Percentiles rank a stretch among this genome's conserved stretches.
phyloP scores from a whole-genome alignment of 2,113 vertebrate species.

The Spheniscus mendiculus region DNA sequence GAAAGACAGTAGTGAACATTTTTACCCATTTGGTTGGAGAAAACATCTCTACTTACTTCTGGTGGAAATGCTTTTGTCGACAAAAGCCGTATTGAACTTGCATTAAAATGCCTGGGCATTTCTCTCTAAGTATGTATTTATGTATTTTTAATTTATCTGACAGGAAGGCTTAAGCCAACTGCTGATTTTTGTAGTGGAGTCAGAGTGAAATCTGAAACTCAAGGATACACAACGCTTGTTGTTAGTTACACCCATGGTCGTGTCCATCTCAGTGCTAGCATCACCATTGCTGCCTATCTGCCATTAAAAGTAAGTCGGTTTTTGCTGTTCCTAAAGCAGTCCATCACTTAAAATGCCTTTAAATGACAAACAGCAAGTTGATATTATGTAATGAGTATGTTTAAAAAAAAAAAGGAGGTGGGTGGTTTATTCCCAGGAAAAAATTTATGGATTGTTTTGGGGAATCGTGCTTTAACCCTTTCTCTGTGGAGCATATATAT shows the following conservation, averaged over 20 bases:
- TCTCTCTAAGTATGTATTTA: neutral
- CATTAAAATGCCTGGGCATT: neutral
- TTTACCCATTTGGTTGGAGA: neutral
- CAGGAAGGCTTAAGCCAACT: constrained; percentile 82
- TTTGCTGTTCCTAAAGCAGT: neutral
- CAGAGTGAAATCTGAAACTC: constrained; percentile 79
- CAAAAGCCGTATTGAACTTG: neutral
- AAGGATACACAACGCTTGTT: constrained; percentile 81
- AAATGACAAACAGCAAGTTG: neutral
- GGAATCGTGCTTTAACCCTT: neutral
- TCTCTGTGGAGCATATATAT: neutral
- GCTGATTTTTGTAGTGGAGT: constrained; percentile 86
- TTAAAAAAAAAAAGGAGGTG: neutral
- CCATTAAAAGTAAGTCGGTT: constrained; percentile 82
- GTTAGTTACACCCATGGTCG: constrained; percentile 87
- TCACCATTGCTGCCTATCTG: constrained; percentile 87
- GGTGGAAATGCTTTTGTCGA: neutral
- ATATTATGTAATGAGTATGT: neutral
- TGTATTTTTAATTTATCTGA: neutral
- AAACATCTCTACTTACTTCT: neutral
- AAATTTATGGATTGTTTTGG: neutral
- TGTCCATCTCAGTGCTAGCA: constrained; percentile 84
- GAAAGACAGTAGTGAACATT: neutral
- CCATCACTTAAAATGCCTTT: neutral
- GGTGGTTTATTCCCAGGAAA: neutral